Percentiles rank a stretch among this genome's conserved stretches.
Conservation (phyloP, 2,113 vertebrate genomes). For the Micronycteris hirsuta region DNA sequence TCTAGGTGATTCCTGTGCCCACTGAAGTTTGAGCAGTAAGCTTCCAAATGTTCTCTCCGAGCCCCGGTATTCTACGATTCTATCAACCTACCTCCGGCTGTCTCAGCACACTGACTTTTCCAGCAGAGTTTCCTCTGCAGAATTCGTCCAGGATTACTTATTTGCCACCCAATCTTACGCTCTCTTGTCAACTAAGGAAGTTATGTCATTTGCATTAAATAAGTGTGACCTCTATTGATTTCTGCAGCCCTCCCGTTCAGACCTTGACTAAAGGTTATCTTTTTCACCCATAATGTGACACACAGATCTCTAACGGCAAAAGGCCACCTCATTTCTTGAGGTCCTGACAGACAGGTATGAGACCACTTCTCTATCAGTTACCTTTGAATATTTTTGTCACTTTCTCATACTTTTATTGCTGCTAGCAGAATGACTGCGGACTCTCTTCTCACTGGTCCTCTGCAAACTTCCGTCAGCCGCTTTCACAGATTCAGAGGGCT, state of each 20-base stretch:
- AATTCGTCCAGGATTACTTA: not conserved
- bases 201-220: not conserved
- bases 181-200: not conserved
- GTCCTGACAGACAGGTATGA: not conserved
- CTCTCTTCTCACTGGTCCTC: not conserved
- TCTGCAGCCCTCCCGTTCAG: not conserved
- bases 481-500: not conserved
- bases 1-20: not conserved
- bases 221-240: not conserved
- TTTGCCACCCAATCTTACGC: not conserved
- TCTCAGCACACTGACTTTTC: not conserved
- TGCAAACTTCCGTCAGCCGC: not conserved
- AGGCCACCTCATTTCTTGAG: not conserved
- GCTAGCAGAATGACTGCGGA: not conserved
- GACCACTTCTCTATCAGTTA: not conserved
- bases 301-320: not conserved
- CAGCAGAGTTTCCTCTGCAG: not conserved
- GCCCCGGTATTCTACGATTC: not conserved
- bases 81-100: not conserved
- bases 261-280: not conserved
- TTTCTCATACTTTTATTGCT: not conserved
- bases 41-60: not conserved
- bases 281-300: not conserved
- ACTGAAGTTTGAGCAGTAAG: not conserved
- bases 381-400: conserved; percentile 49